Conservation (phyloP, 1,140 invertebrate genomes). For the Caenorhabditis brenneri region DNA sequence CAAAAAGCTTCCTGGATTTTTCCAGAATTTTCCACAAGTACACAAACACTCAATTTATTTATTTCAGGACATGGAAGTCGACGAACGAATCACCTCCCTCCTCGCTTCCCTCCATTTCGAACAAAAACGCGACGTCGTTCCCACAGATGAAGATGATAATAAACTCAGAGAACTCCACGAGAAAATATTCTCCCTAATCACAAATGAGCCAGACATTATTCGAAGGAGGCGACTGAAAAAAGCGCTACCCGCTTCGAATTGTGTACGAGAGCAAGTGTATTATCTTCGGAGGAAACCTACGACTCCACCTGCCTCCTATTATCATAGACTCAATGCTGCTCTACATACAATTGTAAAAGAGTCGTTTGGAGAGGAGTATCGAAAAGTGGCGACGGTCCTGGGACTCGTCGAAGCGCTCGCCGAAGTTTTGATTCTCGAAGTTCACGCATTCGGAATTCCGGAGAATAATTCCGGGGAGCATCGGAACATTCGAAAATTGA, state of each 20-base stretch:
- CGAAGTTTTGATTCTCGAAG: constrained; percentile 47
- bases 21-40: neutral
- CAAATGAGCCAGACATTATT: constrained; percentile 5
- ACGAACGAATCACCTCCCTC: neutral
- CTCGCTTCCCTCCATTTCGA: constrained; percentile 8
- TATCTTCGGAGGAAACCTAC: neutral
- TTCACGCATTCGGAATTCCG: constrained; percentile 27
- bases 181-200: neutral
- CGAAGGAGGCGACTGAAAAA: constrained; percentile 27
- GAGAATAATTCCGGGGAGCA: constrained; percentile 31
- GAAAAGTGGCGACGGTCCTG: constrained; percentile 39
- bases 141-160: constrained; percentile 38
- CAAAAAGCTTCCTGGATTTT: too few species aligned
- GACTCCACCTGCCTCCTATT: constrained; percentile 20
- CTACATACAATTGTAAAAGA: constrained; percentile 14
- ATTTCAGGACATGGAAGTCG: neutral
- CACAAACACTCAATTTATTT: neutral
- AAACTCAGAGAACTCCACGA: constrained; percentile 4
- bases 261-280: constrained; percentile 33
- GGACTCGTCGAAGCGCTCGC: constrained; percentile 49
- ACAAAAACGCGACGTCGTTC: neutral
- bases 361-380: constrained; percentile 42
- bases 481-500: constrained; percentile 45
- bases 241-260: neutral
- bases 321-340: neutral